Percentiles rank a stretch among this genome's conserved stretches.
phyloP scores from a whole-genome alignment of 30 jellyfish, hydroid and myxozoan species.

The Nemopilema nomurai region DNA sequence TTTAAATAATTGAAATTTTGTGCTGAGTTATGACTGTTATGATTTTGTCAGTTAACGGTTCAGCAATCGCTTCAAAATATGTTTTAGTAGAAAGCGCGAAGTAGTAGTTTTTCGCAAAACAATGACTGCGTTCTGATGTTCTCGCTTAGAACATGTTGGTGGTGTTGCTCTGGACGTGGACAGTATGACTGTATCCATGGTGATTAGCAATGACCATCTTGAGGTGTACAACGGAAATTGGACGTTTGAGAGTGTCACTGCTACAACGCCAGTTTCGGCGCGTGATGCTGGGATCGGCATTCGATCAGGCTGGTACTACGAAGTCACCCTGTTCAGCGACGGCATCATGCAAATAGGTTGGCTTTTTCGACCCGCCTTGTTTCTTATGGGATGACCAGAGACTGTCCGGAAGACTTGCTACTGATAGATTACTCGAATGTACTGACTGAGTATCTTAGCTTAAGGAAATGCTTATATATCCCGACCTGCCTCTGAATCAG shows the following conservation, averaged over 20 bases:
- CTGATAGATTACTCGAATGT: too few relatives aligned
- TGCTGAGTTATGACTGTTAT: too few relatives aligned
- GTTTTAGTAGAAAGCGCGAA: not conserved
- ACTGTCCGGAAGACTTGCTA: too few relatives aligned
- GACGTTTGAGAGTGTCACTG: slow-evolving; percentile 78
- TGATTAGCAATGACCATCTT: slow-evolving; percentile 57
- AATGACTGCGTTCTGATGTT: not conserved
- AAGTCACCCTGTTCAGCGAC: slow-evolving; percentile 70
- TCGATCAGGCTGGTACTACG: slow-evolving; percentile 88
- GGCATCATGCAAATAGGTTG: slow-evolving; percentile 90
- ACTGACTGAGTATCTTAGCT: too few relatives aligned
- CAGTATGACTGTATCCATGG: slow-evolving; percentile 48
- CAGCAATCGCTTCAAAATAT: too few relatives aligned
- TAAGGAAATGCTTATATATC: too few relatives aligned
- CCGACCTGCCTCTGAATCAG: too few relatives aligned
- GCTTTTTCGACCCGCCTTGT: too few relatives aligned
- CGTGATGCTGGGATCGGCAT: not conserved
- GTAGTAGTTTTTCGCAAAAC: too few relatives aligned
- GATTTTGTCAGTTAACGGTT: too few relatives aligned
- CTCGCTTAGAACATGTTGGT: not conserved
- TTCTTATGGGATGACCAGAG: too few relatives aligned
- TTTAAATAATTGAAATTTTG: too few relatives aligned
- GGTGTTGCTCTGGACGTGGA: slow-evolving; percentile 1
- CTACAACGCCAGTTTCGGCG: slow-evolving; percentile 48
- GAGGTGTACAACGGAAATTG: slow-evolving; percentile 80